These are phyloP conservation scores for Amyelois transitella DNA, from an alignment of 1,140 invertebrate species.

Conservation along the genomic window DNA sequence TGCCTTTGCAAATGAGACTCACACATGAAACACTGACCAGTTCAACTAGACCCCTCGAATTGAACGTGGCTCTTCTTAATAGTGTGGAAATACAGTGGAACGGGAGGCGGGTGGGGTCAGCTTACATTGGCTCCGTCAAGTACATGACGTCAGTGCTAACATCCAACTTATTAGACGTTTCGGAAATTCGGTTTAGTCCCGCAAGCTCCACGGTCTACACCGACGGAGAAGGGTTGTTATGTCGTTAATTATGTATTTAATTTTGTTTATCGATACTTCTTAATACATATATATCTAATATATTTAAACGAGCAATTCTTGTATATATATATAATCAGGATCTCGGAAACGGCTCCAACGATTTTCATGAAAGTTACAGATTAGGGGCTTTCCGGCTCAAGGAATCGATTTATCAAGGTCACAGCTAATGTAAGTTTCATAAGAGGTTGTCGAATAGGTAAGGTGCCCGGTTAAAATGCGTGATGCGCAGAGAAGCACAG, in stretches of 20 bases:
- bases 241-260: not conserved
- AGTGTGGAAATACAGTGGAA: constrained; percentile 9
- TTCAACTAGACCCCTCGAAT: constrained; percentile 27
- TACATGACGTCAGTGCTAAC: constrained; percentile 64
- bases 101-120: constrained; percentile 23
- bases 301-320: too few species aligned
- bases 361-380: too few species aligned
- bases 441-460: too few species aligned
- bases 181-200: constrained; percentile 68
- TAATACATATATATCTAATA: not conserved
- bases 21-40: constrained; percentile 26
- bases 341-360: too few species aligned
- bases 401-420: too few species aligned
- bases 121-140: constrained; percentile 36
- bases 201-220: constrained; percentile 48
- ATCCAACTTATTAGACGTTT: constrained; percentile 72
- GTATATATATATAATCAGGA: not conserved
- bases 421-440: not conserved
- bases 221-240: constrained; percentile 23
- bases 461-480: too few species aligned
- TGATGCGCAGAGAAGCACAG: too few species aligned
- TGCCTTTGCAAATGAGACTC: constrained; percentile 44
- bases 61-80: constrained; percentile 8
- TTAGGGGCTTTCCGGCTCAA: too few species aligned
- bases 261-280: not conserved